Evolutionary conservation across 1,140 invertebrate genomes (phyloP), one percentile per base, ranked within the genome.

Genomic region (Ostrea denselamellosa): DNA sequence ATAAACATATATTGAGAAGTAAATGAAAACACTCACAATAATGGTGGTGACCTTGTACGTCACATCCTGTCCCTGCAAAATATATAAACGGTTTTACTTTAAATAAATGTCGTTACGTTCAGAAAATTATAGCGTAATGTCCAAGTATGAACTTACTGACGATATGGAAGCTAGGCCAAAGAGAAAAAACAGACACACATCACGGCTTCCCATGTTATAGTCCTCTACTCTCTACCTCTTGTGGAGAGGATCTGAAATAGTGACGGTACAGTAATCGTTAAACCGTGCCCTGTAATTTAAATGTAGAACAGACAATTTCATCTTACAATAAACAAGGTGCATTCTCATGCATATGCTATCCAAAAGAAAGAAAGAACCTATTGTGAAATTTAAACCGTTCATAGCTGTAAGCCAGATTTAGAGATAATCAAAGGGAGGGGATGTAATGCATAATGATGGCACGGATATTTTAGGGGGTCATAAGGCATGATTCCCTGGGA

Each of bases 301-400:
- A 77, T 77, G 68, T 77, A 77, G n/a, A 25, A 77, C 68, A 77
- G 68, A 77, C 68, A 77, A 8, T 77, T 77, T 77, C 8, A 77
- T 25, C 22, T 77, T 77, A 77, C 68, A 25, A 77, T 77, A 77
- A 77, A 25, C 25, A 34, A 8, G 34, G 68, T n/a, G n/a, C 68
- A 77, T 77, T 77, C 9, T 77, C 10, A 77, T 77, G 68, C 68
- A 77, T 2, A 25, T 34, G 10, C 12, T 34, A 28, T 9, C n/a
- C 34, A 4, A 77, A 10, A 25, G 4, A 77, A 34, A n/a, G n/a
- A 62, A 7, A 44, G 5, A n/a, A n/a, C n/a, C n/a, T n/a, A 1
- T 5, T 44, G 34, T 44, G 34, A 44, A 44, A 1, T 44, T 44
- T 2, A 44, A 44, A 44, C 1, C 5, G 34, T 44, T 44, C 34